Conservation (phyloP, 2,797 vertebrate species). For the Poeciliopsis gracilis region DNA sequence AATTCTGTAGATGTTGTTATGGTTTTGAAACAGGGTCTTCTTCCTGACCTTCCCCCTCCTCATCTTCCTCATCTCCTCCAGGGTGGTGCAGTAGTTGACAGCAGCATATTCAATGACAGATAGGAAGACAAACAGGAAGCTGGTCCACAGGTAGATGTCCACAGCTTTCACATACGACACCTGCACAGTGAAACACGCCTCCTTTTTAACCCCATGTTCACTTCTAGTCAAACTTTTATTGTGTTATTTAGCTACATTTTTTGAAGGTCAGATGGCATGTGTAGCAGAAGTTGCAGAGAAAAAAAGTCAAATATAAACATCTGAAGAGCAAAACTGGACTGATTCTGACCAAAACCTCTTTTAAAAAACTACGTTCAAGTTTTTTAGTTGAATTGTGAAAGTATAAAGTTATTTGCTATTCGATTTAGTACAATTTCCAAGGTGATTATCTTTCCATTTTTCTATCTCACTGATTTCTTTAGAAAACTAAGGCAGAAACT, state of each 20-base stretch:
- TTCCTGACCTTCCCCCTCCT: slow-evolving; percentile 84
- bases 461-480: neutral
- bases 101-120: slow-evolving; percentile 91
- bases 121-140: slow-evolving; percentile 93
- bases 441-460: neutral
- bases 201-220: neutral
- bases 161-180: slow-evolving; percentile 93
- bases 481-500: neutral
- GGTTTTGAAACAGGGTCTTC: neutral
- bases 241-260: neutral
- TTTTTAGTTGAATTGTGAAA: neutral
- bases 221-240: neutral
- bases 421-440: neutral
- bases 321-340: neutral
- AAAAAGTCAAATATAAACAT: neutral
- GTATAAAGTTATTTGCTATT: neutral
- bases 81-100: slow-evolving; percentile 91
- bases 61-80: slow-evolving; percentile 87
- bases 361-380: neutral
- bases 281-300: neutral
- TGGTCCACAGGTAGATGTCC: slow-evolving; percentile 92
- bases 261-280: neutral
- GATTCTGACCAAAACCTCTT: neutral
- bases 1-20: neutral
- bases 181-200: slow-evolving; percentile 64